Evolutionary conservation across 92 coral and sea anemone genomes (phyloP).

Genomic region (Epizoanthus ramosus): DNA sequence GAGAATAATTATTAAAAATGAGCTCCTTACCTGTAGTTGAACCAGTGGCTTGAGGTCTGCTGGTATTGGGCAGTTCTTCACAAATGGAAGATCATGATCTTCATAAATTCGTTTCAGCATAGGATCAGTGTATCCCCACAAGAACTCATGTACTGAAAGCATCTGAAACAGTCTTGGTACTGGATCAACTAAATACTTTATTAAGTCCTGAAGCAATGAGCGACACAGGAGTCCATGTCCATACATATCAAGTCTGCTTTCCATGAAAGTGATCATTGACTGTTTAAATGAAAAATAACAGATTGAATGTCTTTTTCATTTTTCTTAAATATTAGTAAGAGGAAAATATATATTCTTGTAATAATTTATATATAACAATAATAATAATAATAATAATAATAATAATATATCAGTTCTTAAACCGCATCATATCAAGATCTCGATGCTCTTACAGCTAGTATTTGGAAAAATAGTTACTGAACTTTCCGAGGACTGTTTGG

Average conservation of each 20-base stretch:
- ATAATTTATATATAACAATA: no score
- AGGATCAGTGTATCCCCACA: slow-evolving; percentile 90
- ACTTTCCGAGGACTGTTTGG: no score
- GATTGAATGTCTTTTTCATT: not conserved
- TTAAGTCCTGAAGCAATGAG: not conserved
- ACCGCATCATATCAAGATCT: no score
- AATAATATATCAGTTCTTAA: no score
- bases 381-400: no score
- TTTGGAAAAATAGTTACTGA: no score
- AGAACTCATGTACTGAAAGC: slow-evolving; percentile 64
- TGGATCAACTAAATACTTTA: not conserved
- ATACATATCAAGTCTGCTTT: slow-evolving; percentile 17
- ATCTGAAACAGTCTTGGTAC: slow-evolving; percentile 59
- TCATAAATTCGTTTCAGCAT: slow-evolving; percentile 19
- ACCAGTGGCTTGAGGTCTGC: slow-evolving; percentile 61
- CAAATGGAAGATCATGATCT: not conserved
- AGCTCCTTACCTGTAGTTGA: slow-evolving; percentile 76
- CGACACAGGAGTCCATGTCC: slow-evolving; percentile 1
- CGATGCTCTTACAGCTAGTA: no score
- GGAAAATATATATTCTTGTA: no score
- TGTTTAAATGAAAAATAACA: not conserved
- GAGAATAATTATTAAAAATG: not conserved
- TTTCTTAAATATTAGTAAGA: not conserved
- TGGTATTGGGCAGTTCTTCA: slow-evolving; percentile 55
- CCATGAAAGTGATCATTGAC: slow-evolving; percentile 32